phyloP scores from a whole-genome alignment of 1,140 invertebrate species.

The Leptonema lineaticorne region DNA sequence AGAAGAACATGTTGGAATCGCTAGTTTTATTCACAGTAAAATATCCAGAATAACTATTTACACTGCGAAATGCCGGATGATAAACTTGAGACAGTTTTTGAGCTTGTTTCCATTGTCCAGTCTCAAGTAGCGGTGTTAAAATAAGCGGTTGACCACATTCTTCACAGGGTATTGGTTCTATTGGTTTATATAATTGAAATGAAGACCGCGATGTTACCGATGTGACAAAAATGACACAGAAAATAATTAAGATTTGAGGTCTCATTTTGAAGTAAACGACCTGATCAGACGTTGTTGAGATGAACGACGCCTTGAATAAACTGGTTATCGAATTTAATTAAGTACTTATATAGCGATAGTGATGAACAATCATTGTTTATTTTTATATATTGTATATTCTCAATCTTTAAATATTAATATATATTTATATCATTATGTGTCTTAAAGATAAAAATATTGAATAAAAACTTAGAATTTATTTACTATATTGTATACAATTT shows the following conservation, averaged over 20 bases:
- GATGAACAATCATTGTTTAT: not conserved
- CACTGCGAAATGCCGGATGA: constrained; percentile 45
- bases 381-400: too few relatives aligned
- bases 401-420: too few relatives aligned
- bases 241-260: too few relatives aligned
- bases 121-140: constrained; percentile 66
- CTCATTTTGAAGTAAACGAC: too few relatives aligned
- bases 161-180: constrained; percentile 26
- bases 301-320: too few relatives aligned
- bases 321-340: too few relatives aligned
- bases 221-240: not conserved
- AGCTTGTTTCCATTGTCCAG: constrained; percentile 49
- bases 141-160: constrained; percentile 64
- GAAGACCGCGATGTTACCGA: not conserved
- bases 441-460: too few relatives aligned
- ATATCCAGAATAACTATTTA: constrained; percentile 63
- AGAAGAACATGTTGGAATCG: constrained; percentile 75
- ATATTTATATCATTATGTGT: too few relatives aligned
- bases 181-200: not conserved
- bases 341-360: too few relatives aligned
- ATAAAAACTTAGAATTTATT: too few relatives aligned
- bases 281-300: too few relatives aligned
- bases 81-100: constrained; percentile 48
- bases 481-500: too few relatives aligned
- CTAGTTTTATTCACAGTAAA: constrained; percentile 68